Percentiles rank a stretch among this genome's conserved stretches.
These are phyloP conservation scores for Prolemur simus DNA, from an alignment of 2,113 vertebrate species.

Conservation along the genomic window DNA sequence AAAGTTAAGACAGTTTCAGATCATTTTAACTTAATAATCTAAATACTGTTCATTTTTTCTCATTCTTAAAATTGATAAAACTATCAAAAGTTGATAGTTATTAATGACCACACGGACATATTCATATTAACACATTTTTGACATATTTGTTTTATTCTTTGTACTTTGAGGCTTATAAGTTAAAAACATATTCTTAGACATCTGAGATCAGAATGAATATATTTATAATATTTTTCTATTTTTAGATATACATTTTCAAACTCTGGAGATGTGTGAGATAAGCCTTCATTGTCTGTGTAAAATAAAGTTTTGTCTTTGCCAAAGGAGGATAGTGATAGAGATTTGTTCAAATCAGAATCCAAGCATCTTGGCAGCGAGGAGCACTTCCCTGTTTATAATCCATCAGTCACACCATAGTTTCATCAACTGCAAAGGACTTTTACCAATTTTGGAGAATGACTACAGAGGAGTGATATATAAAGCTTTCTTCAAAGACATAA, in stretches of 20 bases:
- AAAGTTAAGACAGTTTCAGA: not conserved
- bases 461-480: not conserved
- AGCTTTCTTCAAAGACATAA: constrained; percentile 22
- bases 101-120: not conserved
- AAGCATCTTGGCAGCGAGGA: constrained; percentile 12
- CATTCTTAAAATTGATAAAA: not conserved
- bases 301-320: constrained; percentile 10
- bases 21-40: not conserved
- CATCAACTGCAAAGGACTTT: not conserved
- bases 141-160: not conserved
- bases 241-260: constrained; percentile 5
- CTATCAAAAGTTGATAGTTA: not conserved
- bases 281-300: not conserved
- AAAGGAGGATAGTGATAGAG: not conserved
- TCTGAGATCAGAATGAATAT: not conserved
- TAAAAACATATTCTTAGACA: not conserved
- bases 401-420: not conserved
- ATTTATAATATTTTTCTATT: not conserved
- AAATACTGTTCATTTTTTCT: not conserved
- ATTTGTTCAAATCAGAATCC: not conserved
- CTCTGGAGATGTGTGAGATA: not conserved
- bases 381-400: constrained; percentile 43
- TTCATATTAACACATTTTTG: not conserved
- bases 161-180: not conserved
- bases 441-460: constrained; percentile 27